Evolutionary conservation across 1,140 invertebrate genomes (phyloP), one percentile per base, ranked within the genome.

Genomic region (Heliconius hermathena): DNA sequence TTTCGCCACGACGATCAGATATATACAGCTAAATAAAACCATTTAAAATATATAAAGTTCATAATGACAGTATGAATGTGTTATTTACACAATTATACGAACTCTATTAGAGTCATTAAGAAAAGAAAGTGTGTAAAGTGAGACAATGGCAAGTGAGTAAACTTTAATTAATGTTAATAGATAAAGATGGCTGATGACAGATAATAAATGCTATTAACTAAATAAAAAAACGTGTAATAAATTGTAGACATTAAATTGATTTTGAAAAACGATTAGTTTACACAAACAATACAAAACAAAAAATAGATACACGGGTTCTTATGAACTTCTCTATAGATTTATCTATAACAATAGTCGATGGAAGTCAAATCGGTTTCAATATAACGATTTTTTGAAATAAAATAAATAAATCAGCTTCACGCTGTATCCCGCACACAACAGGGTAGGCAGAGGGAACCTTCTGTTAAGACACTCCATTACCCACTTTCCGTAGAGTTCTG

Each of bases 61-160:
- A 72, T 16, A n/a, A 18, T 20, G 18, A 41, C 26, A 5, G 1
- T 38, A 72, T 41, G 2, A 72, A 72, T 26, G 18, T 38, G 33
- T 41, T n/a, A 72, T 72, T 41, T 72, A 72, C 71, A 72, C 71
- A 36, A 72, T 72, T 72, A 72, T 72, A 33, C n/a, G 71, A 72
- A 72, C 71, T 38, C 9, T 72, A 71, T 71, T 71, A 46, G 41
- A 36, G 36, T 38, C 71, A 72, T 72, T 72, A 72, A 72, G 71
- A 72, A 72, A 72, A 72, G 33, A 72, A 72, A 71, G 71, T 38
- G 36, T 71, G 71, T 71, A 72, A 9, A 8, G 36, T 20, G 18
- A 72, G 9, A 72, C 36, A 72, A 41, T 72, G 60, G 60, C 60
- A 29, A 29, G 60, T 13, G 60, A 66, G 60, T 66, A 16, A 29